These are phyloP conservation scores for Trematocara marginatum DNA, from an alignment of 2,113 vertebrate genomes.

Conservation along the genomic window DNA sequence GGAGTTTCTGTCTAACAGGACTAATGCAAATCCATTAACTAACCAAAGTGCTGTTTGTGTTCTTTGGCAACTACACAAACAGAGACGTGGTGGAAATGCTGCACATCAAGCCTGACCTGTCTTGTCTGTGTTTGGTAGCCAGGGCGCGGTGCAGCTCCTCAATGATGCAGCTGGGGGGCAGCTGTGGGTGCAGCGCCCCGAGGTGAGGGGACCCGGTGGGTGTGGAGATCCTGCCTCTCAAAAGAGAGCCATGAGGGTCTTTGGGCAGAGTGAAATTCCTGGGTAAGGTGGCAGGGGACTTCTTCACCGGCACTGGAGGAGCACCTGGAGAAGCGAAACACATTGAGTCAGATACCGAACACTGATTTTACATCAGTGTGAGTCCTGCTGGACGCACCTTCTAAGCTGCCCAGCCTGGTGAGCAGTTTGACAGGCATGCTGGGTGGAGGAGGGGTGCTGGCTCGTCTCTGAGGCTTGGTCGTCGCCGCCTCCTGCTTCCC, in stretches of 20 bases:
- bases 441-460: conserved; percentile 61
- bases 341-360: background rate
- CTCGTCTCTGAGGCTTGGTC: conserved; percentile 41
- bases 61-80: background rate
- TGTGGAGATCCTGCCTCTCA: conserved; percentile 81
- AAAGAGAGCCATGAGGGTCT: conserved; percentile 73
- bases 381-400: conserved; percentile 53
- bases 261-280: conserved; percentile 77
- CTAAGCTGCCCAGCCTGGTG: conserved; percentile 70
- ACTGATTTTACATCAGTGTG: fast-evolving
- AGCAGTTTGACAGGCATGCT: conserved; percentile 67
- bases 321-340: conserved; percentile 32
- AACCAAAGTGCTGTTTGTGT: background rate
- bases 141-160: conserved; percentile 93
- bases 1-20: background rate
- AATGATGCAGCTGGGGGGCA: conserved; percentile 93
- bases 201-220: conserved; percentile 89
- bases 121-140: conserved; percentile 93
- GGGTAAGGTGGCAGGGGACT: conserved; percentile 75
- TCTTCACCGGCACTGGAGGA: conserved; percentile 71
- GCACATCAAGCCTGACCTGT: conserved; percentile 75
- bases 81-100: background rate
- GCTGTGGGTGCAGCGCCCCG: conserved; percentile 78
- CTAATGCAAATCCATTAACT: background rate
- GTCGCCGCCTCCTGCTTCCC: conserved; percentile 29